Evolutionary conservation across 2,113 vertebrate species (phyloP), one percentile per base, ranked within the genome.

Genomic region (Meleagris gallopavo): DNA sequence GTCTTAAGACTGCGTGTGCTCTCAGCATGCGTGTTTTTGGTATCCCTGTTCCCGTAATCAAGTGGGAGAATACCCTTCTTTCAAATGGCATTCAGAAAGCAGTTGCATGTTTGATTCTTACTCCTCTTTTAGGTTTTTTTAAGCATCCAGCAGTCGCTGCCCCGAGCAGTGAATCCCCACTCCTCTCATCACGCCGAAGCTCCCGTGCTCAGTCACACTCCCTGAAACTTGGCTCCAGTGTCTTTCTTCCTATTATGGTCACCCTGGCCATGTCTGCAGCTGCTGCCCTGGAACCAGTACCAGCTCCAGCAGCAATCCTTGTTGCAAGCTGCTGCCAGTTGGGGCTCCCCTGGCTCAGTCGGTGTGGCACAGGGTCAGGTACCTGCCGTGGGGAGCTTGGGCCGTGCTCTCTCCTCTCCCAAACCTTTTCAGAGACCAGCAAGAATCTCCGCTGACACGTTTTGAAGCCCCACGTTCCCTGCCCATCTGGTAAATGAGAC

Each of bases 241-340:
- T 78, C 95, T 89, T 90, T 92, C 90, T 96, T 72, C 96, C 89
- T 88, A 57, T 96, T 93, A 93, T 43, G 90, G 94, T 78, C 90
- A 74, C 61, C 10, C 10, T 18, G 70, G 55, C 86, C 90, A 55
- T 66, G 79, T 62, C 86, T 38, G 62, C 92, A 83, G 69, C 86
- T 88, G 88, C 88, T 83, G 92, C 62, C 83, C 87, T 27, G 1
- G 32, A n/a, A 61, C 66, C 72, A 4, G 34, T 13, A 10, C 2
- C 13, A 3, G 30, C 69, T 40, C 16, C 20, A 1, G 73, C 4
- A 41, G 73, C 34, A 1, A 20, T 13, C 38, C 41, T 36, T 1
- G 36, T 36, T 29, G 48, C 55, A 13, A 4, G 40, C 32, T 38
- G 34, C 62, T 86, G 92, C 71, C 85, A 67, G 54, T 2, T 4